Conservation (phyloP, 2,113 vertebrate genomes). For the Ranitomeya imitator region DNA sequence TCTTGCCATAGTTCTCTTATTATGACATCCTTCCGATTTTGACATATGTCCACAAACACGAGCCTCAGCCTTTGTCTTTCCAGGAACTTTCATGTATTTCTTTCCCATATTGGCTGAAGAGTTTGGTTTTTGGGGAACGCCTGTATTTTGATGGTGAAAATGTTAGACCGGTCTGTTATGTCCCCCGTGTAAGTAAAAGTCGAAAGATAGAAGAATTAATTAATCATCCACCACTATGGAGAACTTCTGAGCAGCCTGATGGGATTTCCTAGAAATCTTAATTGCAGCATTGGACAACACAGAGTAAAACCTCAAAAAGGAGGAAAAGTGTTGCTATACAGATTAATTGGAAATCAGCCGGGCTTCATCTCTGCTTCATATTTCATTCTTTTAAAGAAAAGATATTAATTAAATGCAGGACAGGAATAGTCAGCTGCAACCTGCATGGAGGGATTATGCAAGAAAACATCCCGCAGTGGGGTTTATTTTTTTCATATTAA, state of each 20-base stretch:
- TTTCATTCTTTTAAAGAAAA: background rate
- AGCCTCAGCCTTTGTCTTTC: background rate
- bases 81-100: background rate
- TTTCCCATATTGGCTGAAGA: background rate
- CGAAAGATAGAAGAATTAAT: background rate
- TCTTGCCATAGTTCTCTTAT: conserved; percentile 3
- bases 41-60: conserved; percentile 15
- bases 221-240: background rate
- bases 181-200: background rate
- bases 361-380: background rate
- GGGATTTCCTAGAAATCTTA: background rate
- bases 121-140: background rate
- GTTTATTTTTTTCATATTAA: too few relatives aligned
- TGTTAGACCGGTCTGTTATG: background rate
- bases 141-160: conserved; percentile 20
- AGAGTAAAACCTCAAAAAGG: background rate
- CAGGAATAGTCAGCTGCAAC: background rate
- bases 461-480: background rate
- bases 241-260: background rate
- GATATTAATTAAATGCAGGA: background rate
- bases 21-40: background rate
- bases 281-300: background rate
- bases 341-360: background rate
- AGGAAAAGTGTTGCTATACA: background rate
- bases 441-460: background rate